Evolutionary conservation across 2,797 vertebrate genomes (phyloP).

Genomic region (Steatocranus sp.): DNA sequence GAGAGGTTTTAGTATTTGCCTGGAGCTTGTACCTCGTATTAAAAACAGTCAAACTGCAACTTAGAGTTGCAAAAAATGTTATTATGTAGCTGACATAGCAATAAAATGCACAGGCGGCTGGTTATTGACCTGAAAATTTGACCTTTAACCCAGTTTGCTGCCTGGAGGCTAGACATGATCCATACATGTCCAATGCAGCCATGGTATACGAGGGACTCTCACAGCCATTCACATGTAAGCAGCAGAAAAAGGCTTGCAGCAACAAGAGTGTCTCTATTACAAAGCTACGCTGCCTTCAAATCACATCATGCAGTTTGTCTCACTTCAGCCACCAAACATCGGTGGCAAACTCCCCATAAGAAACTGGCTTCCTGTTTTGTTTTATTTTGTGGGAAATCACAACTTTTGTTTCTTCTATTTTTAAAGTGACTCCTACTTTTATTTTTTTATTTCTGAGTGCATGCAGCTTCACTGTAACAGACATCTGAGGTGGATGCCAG

Average conservation of each 20-base stretch:
- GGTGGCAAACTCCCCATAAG: background rate
- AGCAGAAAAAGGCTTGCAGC: background rate
- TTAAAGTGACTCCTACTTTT: background rate
- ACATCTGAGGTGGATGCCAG: background rate
- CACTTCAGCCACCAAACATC: background rate
- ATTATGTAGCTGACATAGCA: slow-evolving; percentile 41
- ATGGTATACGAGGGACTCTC: background rate
- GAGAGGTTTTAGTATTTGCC: slow-evolving; percentile 3
- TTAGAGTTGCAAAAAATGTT: background rate
- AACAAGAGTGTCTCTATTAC: slow-evolving; percentile 28
- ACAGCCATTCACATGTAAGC: slow-evolving; percentile 1
- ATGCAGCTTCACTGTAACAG: background rate
- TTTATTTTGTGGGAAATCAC: background rate
- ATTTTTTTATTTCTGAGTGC: background rate
- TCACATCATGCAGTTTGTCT: background rate
- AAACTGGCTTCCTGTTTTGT: background rate
- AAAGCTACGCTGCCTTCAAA: background rate
- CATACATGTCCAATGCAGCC: slow-evolving; percentile 2
- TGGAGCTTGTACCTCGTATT: background rate
- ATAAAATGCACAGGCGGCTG: slow-evolving; percentile 9
- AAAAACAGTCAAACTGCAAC: slow-evolving; percentile 30
- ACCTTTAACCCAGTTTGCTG: slow-evolving; percentile 19
- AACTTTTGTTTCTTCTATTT: background rate
- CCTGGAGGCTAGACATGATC: slow-evolving; percentile 27
- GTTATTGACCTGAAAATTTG: slow-evolving; percentile 35